These are phyloP conservation scores for Siphamia tubifer DNA, from an alignment of 2,113 vertebrate genomes.

Conservation along the genomic window DNA sequence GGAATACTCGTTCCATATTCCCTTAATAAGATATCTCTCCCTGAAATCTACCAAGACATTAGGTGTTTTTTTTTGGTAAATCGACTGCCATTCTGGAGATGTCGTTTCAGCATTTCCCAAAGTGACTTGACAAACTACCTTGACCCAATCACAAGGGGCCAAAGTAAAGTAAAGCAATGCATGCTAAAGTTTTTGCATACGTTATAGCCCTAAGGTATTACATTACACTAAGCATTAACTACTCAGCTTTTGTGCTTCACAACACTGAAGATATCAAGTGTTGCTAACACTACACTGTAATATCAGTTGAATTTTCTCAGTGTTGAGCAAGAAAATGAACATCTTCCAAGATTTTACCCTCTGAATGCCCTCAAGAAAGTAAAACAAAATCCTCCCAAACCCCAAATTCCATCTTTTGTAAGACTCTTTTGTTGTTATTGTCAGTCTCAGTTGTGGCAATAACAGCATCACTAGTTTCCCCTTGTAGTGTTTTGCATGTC, in stretches of 20 bases:
- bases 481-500: constrained; percentile 7
- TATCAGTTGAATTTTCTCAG: no score
- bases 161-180: constrained; percentile 3
- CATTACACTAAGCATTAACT: neutral
- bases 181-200: neutral
- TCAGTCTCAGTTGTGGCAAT: constrained; percentile 13
- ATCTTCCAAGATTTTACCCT: no score
- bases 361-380: neutral
- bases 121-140: constrained; percentile 15
- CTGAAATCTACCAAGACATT: constrained; percentile 42
- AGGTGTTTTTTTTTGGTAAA: constrained; percentile 40
- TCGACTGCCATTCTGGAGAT: constrained; percentile 25
- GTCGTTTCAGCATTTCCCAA: constrained; percentile 3
- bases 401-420: no score
- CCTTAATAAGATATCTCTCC: constrained; percentile 50
- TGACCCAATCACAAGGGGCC: neutral
- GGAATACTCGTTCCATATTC: constrained; percentile 22
- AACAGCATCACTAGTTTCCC: constrained; percentile 30
- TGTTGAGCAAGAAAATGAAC: no score
- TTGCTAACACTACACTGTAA: no score
- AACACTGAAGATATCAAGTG: no score
- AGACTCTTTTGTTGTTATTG: constrained; percentile 15
- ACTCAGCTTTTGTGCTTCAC: no score
- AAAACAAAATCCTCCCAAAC: no score
- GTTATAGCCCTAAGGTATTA: neutral